Evolutionary conservation across 2,113 vertebrate genomes (phyloP), one percentile per base, ranked within the genome.

Genomic region (Lophura nycthemera): DNA sequence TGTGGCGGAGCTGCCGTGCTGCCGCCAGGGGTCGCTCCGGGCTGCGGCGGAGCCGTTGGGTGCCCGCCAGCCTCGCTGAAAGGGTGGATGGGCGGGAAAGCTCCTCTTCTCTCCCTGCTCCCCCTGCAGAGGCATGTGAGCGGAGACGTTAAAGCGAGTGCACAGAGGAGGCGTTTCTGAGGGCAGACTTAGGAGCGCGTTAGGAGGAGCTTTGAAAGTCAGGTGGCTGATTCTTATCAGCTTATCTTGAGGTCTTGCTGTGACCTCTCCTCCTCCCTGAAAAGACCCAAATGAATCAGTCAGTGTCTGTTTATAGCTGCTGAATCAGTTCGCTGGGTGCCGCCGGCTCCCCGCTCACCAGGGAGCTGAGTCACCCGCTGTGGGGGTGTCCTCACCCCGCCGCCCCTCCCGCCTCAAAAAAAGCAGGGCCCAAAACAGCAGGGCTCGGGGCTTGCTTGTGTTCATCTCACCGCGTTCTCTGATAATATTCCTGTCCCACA

Each of bases 81-180:
- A 21, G 20, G 15, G 19, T 13, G 7, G 38, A 27, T 6, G 20
- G 66, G 29, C 14, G 13, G 57, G 57, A 60, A n/a, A 21, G 11
- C n/a, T n/a, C 5, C 57, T 20, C 19, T n/a, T 4, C 57, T 8
- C 19, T 21, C 30, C 7, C 24, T 13, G 7, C 12, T 25, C 12
- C 24, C 57, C 6, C 54, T 3, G 59, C 40, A 3, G 0, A 3
- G 32, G 42, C 2, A 19, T 40, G n/a, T 3, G 14, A 32, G 2
- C 9, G 16, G 12, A 32, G 59, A 6, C 11, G 14, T 7, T 3
- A 2, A 9, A 4, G 17, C 12, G 10, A 1, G 59, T 3, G 48
- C 7, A 3, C 3, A 5, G 34, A 1, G 61, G 19, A 54, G 10
- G 8, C 2, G 1, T 17, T 59, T 32, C 17, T 9, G 2, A 5